These are phyloP conservation scores for Acanthurus lineatus DNA, from an alignment of 2,797 vertebrate genomes.

Conservation along the genomic window DNA sequence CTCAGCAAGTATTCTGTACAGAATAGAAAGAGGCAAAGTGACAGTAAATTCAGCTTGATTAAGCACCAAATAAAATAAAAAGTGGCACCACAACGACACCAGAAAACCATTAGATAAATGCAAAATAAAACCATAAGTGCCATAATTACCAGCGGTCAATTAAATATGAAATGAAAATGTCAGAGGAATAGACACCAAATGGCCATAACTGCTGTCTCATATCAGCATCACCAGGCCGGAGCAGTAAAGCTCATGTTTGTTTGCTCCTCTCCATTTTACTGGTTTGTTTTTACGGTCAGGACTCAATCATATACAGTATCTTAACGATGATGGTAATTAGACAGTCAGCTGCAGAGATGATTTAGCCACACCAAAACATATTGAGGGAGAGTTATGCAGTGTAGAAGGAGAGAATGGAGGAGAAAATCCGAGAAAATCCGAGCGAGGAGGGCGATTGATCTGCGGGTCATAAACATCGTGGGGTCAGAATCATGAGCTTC, in stretches of 20 bases:
- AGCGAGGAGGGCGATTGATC: conserved; percentile 67
- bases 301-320: conserved; percentile 74
- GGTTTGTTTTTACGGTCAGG: conserved; percentile 64
- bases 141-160: conserved; percentile 73
- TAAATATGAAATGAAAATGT: conserved; percentile 82
- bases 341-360: conserved; percentile 47
- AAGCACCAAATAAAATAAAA: conserved; percentile 71
- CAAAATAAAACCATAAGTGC: conserved; percentile 80
- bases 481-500: conserved; percentile 68
- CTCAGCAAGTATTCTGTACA: conserved; percentile 10
- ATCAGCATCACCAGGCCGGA: conserved; percentile 75
- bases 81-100: conserved; percentile 57
- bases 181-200: conserved; percentile 66
- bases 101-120: conserved; percentile 76
- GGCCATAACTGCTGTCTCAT: conserved; percentile 65
- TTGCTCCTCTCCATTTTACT: conserved; percentile 66
- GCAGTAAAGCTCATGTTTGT: conserved; percentile 77
- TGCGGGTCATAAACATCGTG: conserved; percentile 68
- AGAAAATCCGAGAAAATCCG: conserved; percentile 17
- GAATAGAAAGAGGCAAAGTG: conserved; percentile 23
- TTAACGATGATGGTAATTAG: conserved; percentile 75
- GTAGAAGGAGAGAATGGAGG: conserved; percentile 3
- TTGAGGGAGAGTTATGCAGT: conserved; percentile 16
- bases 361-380: conserved; percentile 50
- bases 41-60: conserved; percentile 73